Base-by-base conservation (phyloP, 1,140 invertebrate genomes). In the Drosophila fuyamai region DNA sequence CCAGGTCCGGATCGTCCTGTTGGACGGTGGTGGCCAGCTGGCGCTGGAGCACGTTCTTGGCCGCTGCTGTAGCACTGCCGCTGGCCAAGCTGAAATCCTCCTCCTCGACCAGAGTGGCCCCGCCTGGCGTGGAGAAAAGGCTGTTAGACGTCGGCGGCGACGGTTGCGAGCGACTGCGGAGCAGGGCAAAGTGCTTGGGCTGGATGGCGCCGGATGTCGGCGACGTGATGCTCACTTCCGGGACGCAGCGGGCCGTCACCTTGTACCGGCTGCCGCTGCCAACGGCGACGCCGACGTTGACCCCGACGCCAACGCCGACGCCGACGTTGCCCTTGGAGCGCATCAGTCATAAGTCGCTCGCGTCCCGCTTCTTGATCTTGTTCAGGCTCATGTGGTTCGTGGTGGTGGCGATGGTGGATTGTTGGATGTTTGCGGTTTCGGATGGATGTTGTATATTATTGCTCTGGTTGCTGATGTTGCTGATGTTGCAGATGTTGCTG, bases 331-430 rank as follows among this genome's bases (percentile, higher is more conserved):
- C 83, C 51, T 91, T 89, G 51, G 83, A 81, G 55, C 82, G 85
- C 76, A 92, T 79, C 79, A 92, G 92, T 92, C 92, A 92, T 92
- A 92, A 92, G 74, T 92, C 92, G 35, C 83, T 82, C 60, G 91
- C 91, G 68, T 92, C 91, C 59, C 86, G 91, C 79, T 92, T 92
- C 76, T 92, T 92, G 73, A 92, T 90, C 79, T 92, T 92, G 80
- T 92, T 92, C 57, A 79, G 71, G 76, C 88, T 92, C 90, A 92
- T 92, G 71, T 92, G 76, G 83, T 81, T 79, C 81, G 83, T 74
- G 75, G 79, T 79, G 63, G 60, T 82, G 76, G 71, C 66, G 68
- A 65, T 85, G 76, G 68, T 72, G 48, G 72, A 67, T 79, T 77
- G 80, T 66, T 83, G 66, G 62, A 60, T 67, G 76, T 41, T 74